Evolutionary conservation across 2,888 invertebrate species (phyloP), one percentile per base, ranked within the genome.

Genomic region (Phengaris alcon): DNA sequence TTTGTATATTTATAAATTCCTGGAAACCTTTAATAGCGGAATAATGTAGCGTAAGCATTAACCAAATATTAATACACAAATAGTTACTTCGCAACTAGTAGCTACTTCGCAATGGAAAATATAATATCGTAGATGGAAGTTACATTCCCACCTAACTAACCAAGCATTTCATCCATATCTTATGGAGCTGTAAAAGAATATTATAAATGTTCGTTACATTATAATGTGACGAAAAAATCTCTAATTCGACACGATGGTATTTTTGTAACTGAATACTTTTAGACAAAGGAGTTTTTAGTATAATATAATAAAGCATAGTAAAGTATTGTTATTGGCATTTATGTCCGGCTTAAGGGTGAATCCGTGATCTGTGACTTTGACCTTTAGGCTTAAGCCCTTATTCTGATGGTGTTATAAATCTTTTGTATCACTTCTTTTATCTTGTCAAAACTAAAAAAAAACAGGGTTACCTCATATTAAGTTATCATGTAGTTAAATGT

Each of bases 331-430:
- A 70, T 70, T 46, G 70, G 12, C 75, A 54, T 68, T 73, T 72
- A 55, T 74, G 82, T 84, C 83, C 85, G 84, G 82, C 85, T 86
- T 87, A 48, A 52, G 77, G 77, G 74, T 59, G 72, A 59, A 74
- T 35, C 44, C 68, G 35, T 77, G 77, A 78, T 77, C 77, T 75
- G 77, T 75, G 73, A 73, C 77, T 44, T 75, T 59, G 73, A 72
- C 64, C 51, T 70, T 70, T 51, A 70, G 4, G 12, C 44, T 8
- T 46, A 69, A n/a, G 48, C 69, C 69, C 68, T 68, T 68, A 48
- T 69, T 59, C 22, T 59, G 59, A 9, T 59, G 59, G 59, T 69
- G 46, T 69, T 69, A 69, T 44, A 8, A 15, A 9, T 69, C 48
- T 69, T 69, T 69, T 46, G 48, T n/a, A 69, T 69, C n/a, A n/a